These are phyloP conservation scores for Cheirogaleus major DNA, from an alignment of 2,797 vertebrate genomes.

Conservation along the genomic window DNA sequence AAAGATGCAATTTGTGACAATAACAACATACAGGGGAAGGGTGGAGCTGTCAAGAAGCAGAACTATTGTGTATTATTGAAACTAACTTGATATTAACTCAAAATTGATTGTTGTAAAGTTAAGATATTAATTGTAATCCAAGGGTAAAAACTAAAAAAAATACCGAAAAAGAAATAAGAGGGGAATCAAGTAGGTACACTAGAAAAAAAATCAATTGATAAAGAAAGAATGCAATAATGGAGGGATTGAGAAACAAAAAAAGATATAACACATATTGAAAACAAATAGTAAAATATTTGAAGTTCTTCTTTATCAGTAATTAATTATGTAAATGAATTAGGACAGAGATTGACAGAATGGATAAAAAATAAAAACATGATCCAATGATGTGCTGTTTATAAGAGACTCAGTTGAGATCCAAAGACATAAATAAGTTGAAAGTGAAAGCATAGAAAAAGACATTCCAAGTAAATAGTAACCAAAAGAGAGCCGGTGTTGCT, in stretches of 20 bases:
- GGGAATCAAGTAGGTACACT: neutral
- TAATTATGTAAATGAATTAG: neutral
- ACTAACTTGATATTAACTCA: neutral
- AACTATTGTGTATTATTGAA: neutral
- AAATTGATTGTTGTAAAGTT: neutral
- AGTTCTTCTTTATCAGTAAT: neutral
- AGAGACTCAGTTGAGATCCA: neutral
- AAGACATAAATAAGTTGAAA: neutral
- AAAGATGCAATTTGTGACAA: neutral
- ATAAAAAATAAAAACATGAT: neutral
- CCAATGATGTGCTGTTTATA: neutral
- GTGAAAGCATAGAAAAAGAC: neutral
- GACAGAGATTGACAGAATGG: neutral
- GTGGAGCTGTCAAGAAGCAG: no score
- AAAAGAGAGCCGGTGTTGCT: neutral
- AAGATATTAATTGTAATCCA: neutral
- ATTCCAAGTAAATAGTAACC: neutral
- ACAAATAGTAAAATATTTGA: neutral
- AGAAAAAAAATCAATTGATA: neutral
- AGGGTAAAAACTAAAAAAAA: neutral
- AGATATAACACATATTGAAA: no score
- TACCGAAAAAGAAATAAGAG: neutral
- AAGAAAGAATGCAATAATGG: neutral
- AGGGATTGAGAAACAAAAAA: neutral
- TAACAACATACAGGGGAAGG: neutral